Base-by-base conservation (phyloP, 2,888 invertebrate genomes). In the Standfussiana lucernea region DNA sequence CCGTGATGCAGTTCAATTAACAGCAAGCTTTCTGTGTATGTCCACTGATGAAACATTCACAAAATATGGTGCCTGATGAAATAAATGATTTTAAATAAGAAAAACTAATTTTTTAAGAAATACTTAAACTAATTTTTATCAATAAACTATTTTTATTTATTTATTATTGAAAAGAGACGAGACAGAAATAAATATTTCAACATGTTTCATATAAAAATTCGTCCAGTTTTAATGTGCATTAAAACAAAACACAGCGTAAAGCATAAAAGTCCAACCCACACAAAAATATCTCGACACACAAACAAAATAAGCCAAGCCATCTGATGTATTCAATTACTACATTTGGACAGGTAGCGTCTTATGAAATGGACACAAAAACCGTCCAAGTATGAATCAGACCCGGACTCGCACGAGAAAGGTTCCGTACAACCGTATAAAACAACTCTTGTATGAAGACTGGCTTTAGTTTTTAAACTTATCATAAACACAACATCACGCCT, bases 311-410 rank as follows among this genome's bases (percentile, higher is more conserved):
- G 70, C 13, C 42, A 15, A 66, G 45, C 53, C 68, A 69, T 65
- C 35, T 73, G 77, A 73, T 81, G 67, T 81, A 83, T 85, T 74
- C 85, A 73, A 85, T 85, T 85, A 85, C 73, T 61, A 81, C 62
- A 84, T 74, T 47, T 37, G 61, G 75, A 65, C 85, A 80, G 81
- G 72, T 80, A 84, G 66, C 64, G 72, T 70, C 70, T 66, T 50
- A 70, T 70, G 62, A 80, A 76, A 72, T 62, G 72, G 84, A n/a
- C 72, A 73, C 62, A 69, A 72, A 75, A 59, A 21, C 21, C 28
- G 28, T 7, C 32, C 66, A 64, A 64, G 40, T 28, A 6, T 18
- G 37, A 40, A 40, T 40, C 8, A 6, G 15, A 40, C 1, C 21
- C 15, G 40, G 40, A n/a, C 6, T 37, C 3, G 5, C n/a, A 15